Evolutionary conservation across 23 tunicate species (phyloP).

Genomic region (Ascidia mentula): DNA sequence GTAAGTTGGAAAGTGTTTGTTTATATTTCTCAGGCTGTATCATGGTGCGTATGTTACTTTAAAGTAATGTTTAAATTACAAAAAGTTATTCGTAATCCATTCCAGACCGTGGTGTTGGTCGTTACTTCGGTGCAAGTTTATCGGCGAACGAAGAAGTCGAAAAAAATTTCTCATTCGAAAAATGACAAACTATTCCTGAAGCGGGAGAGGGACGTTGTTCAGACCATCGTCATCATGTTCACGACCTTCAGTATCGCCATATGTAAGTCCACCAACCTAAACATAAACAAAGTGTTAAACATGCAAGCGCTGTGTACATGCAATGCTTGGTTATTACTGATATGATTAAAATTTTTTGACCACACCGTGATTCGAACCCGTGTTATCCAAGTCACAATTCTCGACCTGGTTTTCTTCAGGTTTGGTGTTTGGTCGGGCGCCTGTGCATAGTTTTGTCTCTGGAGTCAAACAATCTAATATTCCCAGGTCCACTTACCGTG

Average conservation of each 20-base stretch:
- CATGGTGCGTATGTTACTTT: too few relatives aligned
- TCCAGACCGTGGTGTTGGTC: background rate
- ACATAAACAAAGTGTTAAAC: too few relatives aligned
- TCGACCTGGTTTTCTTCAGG: too few relatives aligned
- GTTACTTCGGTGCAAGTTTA: background rate
- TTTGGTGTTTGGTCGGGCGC: too few relatives aligned
- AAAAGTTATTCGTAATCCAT: background rate
- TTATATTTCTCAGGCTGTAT: too few relatives aligned
- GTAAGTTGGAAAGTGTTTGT: background rate
- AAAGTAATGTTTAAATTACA: background rate
- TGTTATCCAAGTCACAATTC: too few relatives aligned
- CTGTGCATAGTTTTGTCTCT: too few relatives aligned
- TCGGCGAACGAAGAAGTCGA: background rate
- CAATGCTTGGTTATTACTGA: too few relatives aligned
- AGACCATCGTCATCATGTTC: background rate
- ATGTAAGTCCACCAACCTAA: background rate
- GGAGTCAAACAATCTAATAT: too few relatives aligned
- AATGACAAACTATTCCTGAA: background rate
- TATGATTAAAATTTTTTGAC: too few relatives aligned
- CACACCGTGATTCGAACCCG: too few relatives aligned
- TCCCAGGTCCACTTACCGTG: background rate
- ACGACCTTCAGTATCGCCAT: background rate
- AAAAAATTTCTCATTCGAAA: background rate
- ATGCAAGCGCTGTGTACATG: too few relatives aligned
- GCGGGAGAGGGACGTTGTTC: background rate